These are phyloP conservation scores for Myotis planiceps DNA, from an alignment of 2,797 vertebrate species.

Conservation along the genomic window DNA sequence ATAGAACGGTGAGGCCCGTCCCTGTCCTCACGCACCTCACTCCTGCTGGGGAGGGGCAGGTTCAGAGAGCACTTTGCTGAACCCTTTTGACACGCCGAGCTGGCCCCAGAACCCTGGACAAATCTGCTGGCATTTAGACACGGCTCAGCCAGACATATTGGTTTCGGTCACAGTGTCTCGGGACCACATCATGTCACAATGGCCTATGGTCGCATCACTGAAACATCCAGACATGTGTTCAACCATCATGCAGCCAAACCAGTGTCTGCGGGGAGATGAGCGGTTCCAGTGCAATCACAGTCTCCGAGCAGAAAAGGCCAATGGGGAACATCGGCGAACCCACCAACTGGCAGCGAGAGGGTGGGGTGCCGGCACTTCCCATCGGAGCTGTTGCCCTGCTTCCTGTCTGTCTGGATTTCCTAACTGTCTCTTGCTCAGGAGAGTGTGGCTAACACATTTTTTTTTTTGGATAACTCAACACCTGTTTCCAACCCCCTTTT, in stretches of 20 bases:
- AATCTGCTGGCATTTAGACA: slow-evolving; percentile 5
- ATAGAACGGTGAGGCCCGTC: not conserved
- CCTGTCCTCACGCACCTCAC: not conserved
- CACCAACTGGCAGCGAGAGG: not conserved
- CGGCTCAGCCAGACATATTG: slow-evolving; percentile 51
- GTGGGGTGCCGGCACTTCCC: not conserved
- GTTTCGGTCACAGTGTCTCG: slow-evolving; percentile 56
- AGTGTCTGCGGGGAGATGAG: slow-evolving; percentile 70
- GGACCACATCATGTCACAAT: slow-evolving; percentile 72
- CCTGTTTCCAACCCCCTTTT: not conserved
- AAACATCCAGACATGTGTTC: slow-evolving; percentile 72
- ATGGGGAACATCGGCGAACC: not conserved
- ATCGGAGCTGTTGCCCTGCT: not conserved
- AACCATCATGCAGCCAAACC: slow-evolving; percentile 67
- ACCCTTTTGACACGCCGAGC: not conserved
- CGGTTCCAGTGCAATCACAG: slow-evolving; percentile 40
- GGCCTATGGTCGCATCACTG: slow-evolving; percentile 68
- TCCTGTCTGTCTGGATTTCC: not conserved
- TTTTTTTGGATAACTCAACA: not conserved
- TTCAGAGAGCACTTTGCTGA: slow-evolving; percentile 26
- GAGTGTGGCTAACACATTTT: not conserved
- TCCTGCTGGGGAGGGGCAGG: not conserved
- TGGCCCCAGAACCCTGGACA: not conserved
- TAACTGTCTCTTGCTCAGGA: not conserved
- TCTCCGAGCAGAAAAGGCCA: slow-evolving; percentile 41